Evolutionary conservation across 1,140 invertebrate genomes (phyloP), one percentile per base, ranked within the genome.

Genomic region (Drosophila pseudoananassae): DNA sequence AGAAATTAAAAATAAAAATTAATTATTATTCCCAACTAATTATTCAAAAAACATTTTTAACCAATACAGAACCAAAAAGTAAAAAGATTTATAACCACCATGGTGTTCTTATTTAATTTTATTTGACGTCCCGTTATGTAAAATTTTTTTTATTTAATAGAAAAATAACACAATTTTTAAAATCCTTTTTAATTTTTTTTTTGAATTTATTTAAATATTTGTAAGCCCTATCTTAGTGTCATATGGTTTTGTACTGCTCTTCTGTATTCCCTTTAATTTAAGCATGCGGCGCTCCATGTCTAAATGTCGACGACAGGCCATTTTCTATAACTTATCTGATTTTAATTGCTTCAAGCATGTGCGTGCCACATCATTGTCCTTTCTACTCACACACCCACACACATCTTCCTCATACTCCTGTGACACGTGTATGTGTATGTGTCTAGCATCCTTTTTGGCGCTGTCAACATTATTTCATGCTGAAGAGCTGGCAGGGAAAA

Each of bases 301-400:
- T 85, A 82, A 85, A 85, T 88, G 82, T 82, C 83, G 82, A 75
- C 82, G 82, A 87, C 82, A 82, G 82, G 70, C 83, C 83, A 88
- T 87, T 87, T 87, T 87, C 83, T 87, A 87, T 88, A 87, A 87
- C 83, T 87, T 87, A 87, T 87, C 83, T 87, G 83, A 87, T 87
- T 87, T 87, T 87, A 87, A 87, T 88, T 87, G 83, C 83, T 88
- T 78, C 71, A 87, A 88, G 71, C 83, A 87, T 87, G 83, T 87
- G 82, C 83, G 83, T 87, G 83, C 75, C 72, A 81, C 61, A 73
- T 73, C 70, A 79, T 78, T 74, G 77, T 69, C 38, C 53, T 36
- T 31, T 29, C 23, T n/a, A 20, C 61, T 15, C 43, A 20, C 4
- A 17, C 50, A 40, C 29, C 9, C n/a, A 8, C 25, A 17, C 36